Evolutionary conservation across 2,888 invertebrate species (phyloP).

Genomic region (Uloborus plumipes): DNA sequence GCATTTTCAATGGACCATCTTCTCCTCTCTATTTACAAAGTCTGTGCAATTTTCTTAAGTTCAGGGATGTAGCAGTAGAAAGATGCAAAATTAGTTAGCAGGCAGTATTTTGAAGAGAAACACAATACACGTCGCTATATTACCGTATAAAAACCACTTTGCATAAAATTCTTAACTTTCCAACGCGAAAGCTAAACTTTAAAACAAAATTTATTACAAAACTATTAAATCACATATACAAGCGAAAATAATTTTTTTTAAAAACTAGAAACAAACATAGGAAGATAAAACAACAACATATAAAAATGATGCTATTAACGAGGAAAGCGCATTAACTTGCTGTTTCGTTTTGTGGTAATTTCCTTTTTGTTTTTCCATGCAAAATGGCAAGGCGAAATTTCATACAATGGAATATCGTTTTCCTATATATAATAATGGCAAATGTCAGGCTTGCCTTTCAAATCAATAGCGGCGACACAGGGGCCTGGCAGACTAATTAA

Average conservation of each 20-base stretch:
- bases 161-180: not conserved
- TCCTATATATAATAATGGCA: slow-evolving; percentile 43
- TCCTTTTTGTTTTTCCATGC: slow-evolving; percentile 9
- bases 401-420: slow-evolving; percentile 22
- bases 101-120: not conserved
- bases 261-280: slow-evolving; percentile 4
- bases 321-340: no score
- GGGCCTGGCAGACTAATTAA: slow-evolving; percentile 44
- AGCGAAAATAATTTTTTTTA: not conserved
- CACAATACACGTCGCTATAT: not conserved
- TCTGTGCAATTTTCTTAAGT: slow-evolving; percentile 33
- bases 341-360: not conserved
- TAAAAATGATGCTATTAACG: no score
- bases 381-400: slow-evolving; percentile 25
- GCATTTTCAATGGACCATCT: slow-evolving; percentile 45
- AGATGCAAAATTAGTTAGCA: not conserved
- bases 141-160: not conserved
- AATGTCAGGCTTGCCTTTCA: slow-evolving; percentile 21
- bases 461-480: slow-evolving; percentile 21
- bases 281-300: slow-evolving; percentile 10
- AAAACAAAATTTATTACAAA: not conserved
- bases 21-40: slow-evolving; percentile 42
- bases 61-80: not conserved
- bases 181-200: not conserved
- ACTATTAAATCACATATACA: not conserved